These are phyloP conservation scores for Bostrychus sinensis DNA, from an alignment of 2,113 vertebrate species.

Conservation along the genomic window DNA sequence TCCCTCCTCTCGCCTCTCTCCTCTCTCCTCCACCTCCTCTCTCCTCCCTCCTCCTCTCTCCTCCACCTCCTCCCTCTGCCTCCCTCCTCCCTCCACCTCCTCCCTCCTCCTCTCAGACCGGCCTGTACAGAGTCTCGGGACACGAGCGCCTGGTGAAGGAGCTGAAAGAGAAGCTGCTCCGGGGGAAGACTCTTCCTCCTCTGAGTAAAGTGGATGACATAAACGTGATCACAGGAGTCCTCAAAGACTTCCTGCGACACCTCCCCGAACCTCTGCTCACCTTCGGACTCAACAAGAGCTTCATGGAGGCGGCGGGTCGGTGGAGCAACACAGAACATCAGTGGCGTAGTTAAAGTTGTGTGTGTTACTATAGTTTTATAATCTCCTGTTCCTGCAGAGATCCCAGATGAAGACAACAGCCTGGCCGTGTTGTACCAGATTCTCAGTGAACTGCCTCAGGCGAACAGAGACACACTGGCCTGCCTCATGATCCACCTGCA, in stretches of 20 bases:
- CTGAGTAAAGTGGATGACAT: slow-evolving; percentile 91
- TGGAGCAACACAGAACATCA: not conserved
- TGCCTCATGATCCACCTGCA: slow-evolving; percentile 93
- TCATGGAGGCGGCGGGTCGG: slow-evolving; percentile 91
- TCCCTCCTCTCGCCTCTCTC: no score
- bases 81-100: slow-evolving; percentile 6
- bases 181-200: slow-evolving; percentile 81
- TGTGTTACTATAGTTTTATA: not conserved
- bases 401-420: slow-evolving; percentile 90
- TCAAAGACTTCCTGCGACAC: slow-evolving; percentile 91
- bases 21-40: no score
- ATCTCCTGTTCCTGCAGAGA: slow-evolving; percentile 77
- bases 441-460: slow-evolving; percentile 86
- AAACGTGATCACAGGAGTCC: slow-evolving; percentile 86
- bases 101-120: slow-evolving; percentile 76
- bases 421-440: slow-evolving; percentile 86
- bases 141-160: slow-evolving; percentile 88
- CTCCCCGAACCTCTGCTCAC: slow-evolving; percentile 92
- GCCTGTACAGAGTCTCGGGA: slow-evolving; percentile 90
- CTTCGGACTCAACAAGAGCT: slow-evolving; percentile 86
- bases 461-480: slow-evolving; percentile 92
- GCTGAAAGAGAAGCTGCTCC: slow-evolving; percentile 89
- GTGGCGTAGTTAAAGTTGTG: not conserved
- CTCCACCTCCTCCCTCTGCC: no score
- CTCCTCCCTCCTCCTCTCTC: no score